phyloP scores from a whole-genome alignment of 2,797 vertebrate species.

The Uromys caudimaculatus region DNA sequence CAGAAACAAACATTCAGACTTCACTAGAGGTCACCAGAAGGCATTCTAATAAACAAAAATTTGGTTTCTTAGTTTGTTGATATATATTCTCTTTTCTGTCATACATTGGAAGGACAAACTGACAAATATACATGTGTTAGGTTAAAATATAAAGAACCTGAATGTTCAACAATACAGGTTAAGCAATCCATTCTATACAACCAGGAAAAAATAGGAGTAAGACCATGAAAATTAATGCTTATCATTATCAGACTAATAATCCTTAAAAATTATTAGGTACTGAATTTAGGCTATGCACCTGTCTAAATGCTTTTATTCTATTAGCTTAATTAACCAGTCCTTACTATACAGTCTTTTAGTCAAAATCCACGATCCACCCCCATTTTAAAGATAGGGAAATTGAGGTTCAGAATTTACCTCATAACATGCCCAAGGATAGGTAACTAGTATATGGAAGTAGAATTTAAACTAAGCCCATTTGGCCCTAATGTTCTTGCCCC shows the following conservation, averaged over 20 bases:
- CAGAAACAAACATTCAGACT: not conserved
- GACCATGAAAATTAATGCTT: conserved; percentile 31
- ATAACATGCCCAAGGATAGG: not conserved
- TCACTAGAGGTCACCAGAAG: not conserved
- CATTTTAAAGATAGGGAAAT: conserved; percentile 42
- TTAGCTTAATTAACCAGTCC: not conserved
- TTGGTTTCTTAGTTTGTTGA: conserved; percentile 21
- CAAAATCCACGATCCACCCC: not conserved
- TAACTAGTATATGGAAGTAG: not conserved
- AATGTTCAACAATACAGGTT: not conserved
- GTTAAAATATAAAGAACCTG: conserved; percentile 10
- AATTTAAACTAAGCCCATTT: not conserved
- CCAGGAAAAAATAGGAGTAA: conserved; percentile 42
- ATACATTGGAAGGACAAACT: not conserved
- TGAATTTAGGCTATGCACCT: conserved; percentile 1
- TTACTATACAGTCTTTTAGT: not conserved
- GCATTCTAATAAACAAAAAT: conserved; percentile 50
- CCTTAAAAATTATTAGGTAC: not conserved
- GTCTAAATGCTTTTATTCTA: not conserved
- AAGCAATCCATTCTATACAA: not conserved
- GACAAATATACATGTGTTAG: not conserved
- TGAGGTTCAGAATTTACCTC: not conserved
- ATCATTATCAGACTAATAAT: not conserved
- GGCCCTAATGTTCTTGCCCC: not conserved
- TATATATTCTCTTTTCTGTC: conserved; percentile 33